phyloP scores from a whole-genome alignment of 2,113 vertebrate species.

The Drymodes brunneopygia region DNA sequence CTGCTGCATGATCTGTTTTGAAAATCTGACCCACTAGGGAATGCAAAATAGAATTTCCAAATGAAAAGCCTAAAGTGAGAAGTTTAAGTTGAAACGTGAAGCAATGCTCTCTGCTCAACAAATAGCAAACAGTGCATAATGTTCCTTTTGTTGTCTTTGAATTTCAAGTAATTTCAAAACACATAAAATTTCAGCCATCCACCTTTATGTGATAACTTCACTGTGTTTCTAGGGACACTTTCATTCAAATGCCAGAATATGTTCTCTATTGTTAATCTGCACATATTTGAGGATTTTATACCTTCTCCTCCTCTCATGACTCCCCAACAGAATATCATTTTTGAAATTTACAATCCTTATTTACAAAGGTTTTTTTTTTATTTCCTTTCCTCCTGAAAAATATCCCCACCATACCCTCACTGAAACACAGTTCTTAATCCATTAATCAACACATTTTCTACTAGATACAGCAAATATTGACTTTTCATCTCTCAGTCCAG shows the following conservation, averaged over 20 bases:
- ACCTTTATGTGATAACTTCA: background rate
- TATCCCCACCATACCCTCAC: accelerated
- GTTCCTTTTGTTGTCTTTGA: background rate
- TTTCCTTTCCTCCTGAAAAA: background rate
- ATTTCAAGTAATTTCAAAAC: background rate
- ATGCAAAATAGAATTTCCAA: background rate
- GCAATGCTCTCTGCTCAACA: background rate
- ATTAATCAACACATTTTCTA: background rate
- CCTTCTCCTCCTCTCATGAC: background rate
- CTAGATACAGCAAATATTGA: background rate
- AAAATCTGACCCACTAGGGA: background rate
- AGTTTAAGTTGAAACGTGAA: background rate
- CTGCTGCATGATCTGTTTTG: background rate
- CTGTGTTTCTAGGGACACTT: background rate
- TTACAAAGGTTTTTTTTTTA: background rate
- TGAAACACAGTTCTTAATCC: background rate
- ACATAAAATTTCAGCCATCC: background rate
- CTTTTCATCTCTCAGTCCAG: background rate
- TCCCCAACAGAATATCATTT: background rate
- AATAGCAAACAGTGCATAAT: background rate
- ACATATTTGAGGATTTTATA: background rate
- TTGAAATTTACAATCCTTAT: background rate
- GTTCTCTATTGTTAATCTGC: background rate
- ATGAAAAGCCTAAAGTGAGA: background rate
- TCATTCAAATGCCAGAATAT: background rate